phyloP scores from a whole-genome alignment of 2,888 invertebrate genomes.

The Biston betularia region DNA sequence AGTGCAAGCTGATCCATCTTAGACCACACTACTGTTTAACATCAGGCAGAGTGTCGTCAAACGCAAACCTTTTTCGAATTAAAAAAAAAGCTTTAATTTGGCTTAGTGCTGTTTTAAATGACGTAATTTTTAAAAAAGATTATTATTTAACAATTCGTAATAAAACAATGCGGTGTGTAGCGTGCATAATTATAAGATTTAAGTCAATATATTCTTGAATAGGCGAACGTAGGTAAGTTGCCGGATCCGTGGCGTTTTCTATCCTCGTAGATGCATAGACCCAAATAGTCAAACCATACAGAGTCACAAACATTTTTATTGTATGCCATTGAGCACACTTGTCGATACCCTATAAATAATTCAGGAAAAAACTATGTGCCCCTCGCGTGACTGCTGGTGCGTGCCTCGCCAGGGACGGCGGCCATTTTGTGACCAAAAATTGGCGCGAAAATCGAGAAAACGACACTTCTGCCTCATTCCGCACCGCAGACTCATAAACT shows the following conservation, averaged over 20 bases:
- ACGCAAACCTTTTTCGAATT: too few species aligned
- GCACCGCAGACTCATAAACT: conserved; percentile 57
- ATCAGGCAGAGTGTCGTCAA: too few species aligned
- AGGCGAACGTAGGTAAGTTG: too few species aligned
- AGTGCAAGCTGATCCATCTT: too few species aligned
- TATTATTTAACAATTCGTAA: too few species aligned
- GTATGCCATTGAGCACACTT: conserved; percentile 52
- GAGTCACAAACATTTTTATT: conserved; percentile 60
- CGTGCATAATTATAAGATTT: too few species aligned
- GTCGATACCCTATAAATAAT: conserved; percentile 63
- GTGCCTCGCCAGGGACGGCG: conserved; percentile 66
- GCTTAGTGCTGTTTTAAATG: too few species aligned
- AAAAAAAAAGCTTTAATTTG: too few species aligned
- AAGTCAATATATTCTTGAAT: too few species aligned
- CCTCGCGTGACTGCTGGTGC: conserved; percentile 68
- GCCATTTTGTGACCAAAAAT: conserved; percentile 81
- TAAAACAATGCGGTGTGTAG: too few species aligned
- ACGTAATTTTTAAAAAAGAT: too few species aligned
- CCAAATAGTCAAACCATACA: conserved; percentile 42
- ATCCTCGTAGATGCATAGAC: conserved; percentile 6
- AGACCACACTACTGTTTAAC: too few species aligned
- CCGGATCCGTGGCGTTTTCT: not conserved
- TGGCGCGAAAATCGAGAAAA: conserved; percentile 81
- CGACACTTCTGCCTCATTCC: conserved; percentile 67
- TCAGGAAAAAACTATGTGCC: conserved; percentile 54